Percentiles rank a stretch among this genome's conserved stretches.
phyloP scores from a whole-genome alignment of 1,140 invertebrate genomes.

The Saxidomus purpurata region DNA sequence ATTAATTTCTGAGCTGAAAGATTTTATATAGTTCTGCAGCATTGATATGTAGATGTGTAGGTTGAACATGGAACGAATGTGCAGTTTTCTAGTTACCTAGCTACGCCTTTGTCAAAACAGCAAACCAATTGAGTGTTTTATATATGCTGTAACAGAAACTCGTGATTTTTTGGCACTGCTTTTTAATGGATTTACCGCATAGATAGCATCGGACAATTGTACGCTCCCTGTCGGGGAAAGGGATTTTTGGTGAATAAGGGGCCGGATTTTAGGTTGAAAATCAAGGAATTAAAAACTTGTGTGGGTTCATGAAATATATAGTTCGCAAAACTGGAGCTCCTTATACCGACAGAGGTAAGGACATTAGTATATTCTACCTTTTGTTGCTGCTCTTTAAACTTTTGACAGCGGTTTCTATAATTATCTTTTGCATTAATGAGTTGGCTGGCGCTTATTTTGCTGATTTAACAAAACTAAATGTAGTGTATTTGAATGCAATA shows the following conservation, averaged over 20 bases:
- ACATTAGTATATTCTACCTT: not conserved
- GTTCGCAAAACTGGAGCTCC: slow-evolving; percentile 41
- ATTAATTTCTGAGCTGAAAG: too few relatives aligned
- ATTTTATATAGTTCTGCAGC: too few relatives aligned
- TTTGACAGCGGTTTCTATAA: too few relatives aligned
- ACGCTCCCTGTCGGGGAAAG: not conserved
- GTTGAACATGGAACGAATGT: too few relatives aligned
- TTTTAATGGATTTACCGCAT: slow-evolving; percentile 16
- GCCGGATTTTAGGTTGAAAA: not conserved
- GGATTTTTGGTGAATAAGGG: not conserved
- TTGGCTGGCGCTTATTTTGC: too few relatives aligned
- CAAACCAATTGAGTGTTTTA: slow-evolving; percentile 2
- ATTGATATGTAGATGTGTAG: too few relatives aligned
- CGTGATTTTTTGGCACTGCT: slow-evolving; percentile 3
- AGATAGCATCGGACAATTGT: slow-evolving; percentile 1
- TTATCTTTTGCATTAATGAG: too few relatives aligned
- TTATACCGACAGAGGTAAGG: slow-evolving; percentile 27
- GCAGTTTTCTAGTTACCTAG: too few relatives aligned
- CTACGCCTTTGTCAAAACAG: not conserved
- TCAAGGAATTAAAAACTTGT: not conserved
- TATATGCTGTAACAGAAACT: not conserved
- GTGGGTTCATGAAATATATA: not conserved
- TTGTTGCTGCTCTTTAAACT: not conserved
- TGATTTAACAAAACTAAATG: too few relatives aligned
- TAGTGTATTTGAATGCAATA: too few relatives aligned